Percentiles rank a stretch among this genome's conserved stretches.
Conservation (phyloP, 2,113 vertebrate genomes). For the Ranitomeya variabilis region DNA sequence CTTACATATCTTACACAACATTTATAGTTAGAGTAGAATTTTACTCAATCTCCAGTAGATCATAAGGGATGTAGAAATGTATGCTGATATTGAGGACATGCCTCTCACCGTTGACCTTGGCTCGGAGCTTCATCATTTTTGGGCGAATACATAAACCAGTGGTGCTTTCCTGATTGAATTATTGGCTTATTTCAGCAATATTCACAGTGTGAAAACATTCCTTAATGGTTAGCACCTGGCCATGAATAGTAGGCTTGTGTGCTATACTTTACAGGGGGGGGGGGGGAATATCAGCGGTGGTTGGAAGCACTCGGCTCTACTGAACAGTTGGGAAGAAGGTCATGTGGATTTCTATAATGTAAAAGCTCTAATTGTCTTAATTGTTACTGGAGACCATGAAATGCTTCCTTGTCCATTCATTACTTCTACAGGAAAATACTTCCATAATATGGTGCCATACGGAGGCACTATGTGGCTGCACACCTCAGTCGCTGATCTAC, state of each 20-base stretch:
- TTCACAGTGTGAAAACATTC: conserved; percentile 22
- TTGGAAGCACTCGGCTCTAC: not conserved
- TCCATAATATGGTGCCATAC: not conserved
- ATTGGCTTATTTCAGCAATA: conserved; percentile 6
- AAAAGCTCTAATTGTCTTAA: not conserved
- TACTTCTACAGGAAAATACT: not conserved
- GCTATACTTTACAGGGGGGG: not conserved
- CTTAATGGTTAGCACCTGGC: conserved; percentile 29
- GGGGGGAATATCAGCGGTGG: not conserved
- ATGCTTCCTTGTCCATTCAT: not conserved
- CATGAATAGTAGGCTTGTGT: conserved; percentile 15
- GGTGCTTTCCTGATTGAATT: conserved; percentile 21
- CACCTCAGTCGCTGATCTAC: not conserved
- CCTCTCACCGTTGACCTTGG: conserved; percentile 26
- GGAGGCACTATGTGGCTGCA: not conserved
- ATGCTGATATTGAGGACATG: not conserved
- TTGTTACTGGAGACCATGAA: not conserved
- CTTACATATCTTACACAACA: not conserved
- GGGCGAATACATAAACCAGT: conserved; percentile 1
- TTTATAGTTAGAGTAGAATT: not conserved
- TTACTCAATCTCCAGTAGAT: not conserved
- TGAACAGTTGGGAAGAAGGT: not conserved
- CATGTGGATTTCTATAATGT: not conserved
- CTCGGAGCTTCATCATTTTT: not conserved
- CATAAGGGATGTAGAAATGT: not conserved